A percentile compares a stretch with the other conserved stretches of the same genome.
Conservation (phyloP, 2,888 invertebrate species). For the Micropterix aruncella region DNA sequence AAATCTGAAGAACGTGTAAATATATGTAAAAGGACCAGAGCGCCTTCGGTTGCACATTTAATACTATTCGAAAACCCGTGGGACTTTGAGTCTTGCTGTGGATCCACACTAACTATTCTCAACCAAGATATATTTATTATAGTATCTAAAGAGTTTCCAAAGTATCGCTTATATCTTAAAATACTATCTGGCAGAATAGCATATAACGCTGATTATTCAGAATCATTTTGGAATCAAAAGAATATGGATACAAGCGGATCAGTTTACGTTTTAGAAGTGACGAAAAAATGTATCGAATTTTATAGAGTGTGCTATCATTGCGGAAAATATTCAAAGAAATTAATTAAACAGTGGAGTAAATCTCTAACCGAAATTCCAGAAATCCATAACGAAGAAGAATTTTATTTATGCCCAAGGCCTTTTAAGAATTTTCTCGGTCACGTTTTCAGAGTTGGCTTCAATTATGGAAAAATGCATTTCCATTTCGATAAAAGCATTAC, state of each 20-base stretch:
- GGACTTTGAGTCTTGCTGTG: background rate
- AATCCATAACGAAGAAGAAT: background rate
- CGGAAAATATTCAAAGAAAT: background rate
- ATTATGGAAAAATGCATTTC: background rate
- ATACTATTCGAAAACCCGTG: background rate
- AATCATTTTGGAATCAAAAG: background rate
- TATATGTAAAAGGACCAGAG: background rate
- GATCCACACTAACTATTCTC: background rate
- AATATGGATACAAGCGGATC: background rate
- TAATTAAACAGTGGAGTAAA: background rate
- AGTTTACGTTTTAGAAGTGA: background rate
- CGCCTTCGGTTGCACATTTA: background rate
- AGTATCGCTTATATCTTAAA: background rate
- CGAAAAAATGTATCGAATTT: background rate
- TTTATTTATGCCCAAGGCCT: background rate
- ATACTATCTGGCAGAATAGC: background rate
- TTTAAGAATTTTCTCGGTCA: background rate
- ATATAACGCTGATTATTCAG: background rate
- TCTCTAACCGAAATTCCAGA: background rate
- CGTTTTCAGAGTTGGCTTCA: background rate
- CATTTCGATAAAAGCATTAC: background rate
- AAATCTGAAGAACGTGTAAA: too few relatives aligned
- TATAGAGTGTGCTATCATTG: background rate
- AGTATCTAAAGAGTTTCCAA: background rate
- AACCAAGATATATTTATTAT: background rate